Evolutionary conservation across 2,888 invertebrate species (phyloP).

Genomic region (Clistopyga incitator): DNA sequence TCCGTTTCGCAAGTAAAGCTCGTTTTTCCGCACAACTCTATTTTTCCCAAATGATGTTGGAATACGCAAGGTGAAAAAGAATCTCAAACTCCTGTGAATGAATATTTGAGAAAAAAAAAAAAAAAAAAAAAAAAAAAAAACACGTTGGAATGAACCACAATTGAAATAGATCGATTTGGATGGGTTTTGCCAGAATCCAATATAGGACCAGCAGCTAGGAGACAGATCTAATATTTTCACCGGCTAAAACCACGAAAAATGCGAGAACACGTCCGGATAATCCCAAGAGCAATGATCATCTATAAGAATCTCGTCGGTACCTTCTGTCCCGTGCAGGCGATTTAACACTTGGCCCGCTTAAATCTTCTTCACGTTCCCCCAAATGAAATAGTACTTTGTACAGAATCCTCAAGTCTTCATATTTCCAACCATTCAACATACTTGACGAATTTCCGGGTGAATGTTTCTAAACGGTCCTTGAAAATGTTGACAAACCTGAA

Average conservation of each 20-base stretch:
- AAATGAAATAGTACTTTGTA: conserved; percentile 34
- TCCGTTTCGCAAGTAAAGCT: conserved; percentile 61
- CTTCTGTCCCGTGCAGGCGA: conserved; percentile 78
- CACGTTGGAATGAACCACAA: conserved; percentile 15
- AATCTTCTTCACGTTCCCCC: conserved; percentile 43
- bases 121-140: too few relatives aligned
- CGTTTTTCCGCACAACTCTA: conserved; percentile 59
- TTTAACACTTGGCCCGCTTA: conserved; percentile 75
- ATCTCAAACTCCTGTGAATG: conserved; percentile 24
- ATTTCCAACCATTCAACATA: conserved; percentile 15
- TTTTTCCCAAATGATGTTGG: conserved; percentile 32
- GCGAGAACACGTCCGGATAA: conserved; percentile 67
- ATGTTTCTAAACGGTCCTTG: too few relatives aligned
- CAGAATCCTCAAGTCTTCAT: conserved; percentile 31
- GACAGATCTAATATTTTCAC: conserved; percentile 56
- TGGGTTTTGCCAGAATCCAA: conserved; percentile 45
- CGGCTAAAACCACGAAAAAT: conserved; percentile 65
- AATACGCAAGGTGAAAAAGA: conserved; percentile 36
- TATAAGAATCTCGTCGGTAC: conserved; percentile 72
- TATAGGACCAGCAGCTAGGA: conserved; percentile 52
- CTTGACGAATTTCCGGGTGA: conserved; percentile 54
- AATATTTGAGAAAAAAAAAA: conserved; percentile 50
- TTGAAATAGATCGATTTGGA: conserved; percentile 46
- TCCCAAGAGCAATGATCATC: conserved; percentile 70
- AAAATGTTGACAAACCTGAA: too few relatives aligned